Base-by-base conservation (phyloP, 2,888 invertebrate genomes). In the Mythimna lalbum region DNA sequence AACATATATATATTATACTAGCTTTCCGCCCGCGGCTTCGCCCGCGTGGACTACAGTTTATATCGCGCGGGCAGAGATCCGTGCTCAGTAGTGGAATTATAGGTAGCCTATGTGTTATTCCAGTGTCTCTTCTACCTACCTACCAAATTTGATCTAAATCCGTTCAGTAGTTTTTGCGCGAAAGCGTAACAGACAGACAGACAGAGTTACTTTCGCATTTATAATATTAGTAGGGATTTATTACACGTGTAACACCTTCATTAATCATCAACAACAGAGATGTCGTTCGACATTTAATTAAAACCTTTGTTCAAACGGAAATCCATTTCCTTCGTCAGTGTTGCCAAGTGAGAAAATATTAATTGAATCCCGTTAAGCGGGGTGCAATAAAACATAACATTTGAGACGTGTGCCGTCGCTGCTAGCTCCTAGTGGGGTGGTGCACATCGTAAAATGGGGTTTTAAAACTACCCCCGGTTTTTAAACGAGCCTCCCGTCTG, bases 371-470 rank as follows among this genome's bases (percentile, higher is more conserved):
- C 56, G 76, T 69, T 76, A 76, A 63, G 60, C 63, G 66, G 63
- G 43, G 23, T 56, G 84, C 55, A 73, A 74, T 84, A 83, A 84
- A 84, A 81, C 70, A 78, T 69, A 78, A 72, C 56, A 49, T 57
- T 70, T 43, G 55, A 52, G 57, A 80, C 71, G 61, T 80, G 63
- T 6, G 47, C 47, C 3, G 63, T 39, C 33, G 3, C 39, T 50
- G 70, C 39, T 53, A 19, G 33, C 4, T 63, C 50, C 53, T 72
- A 12, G 72, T 50, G 50, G 79, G 73, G 79, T 72, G 70, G 73
- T 72, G 68, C 72, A 75, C 52, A 74, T 87, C 87, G 87, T 89
- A 89, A 89, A 89, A 69, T 73, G 72, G 72, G 76, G 70, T 80
- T 84, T 72, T 71, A 77, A 80, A 85, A 85, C 83, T 86, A 86